Base-by-base conservation (phyloP, 2,888 invertebrate species). In the Diachrysia chrysitis region DNA sequence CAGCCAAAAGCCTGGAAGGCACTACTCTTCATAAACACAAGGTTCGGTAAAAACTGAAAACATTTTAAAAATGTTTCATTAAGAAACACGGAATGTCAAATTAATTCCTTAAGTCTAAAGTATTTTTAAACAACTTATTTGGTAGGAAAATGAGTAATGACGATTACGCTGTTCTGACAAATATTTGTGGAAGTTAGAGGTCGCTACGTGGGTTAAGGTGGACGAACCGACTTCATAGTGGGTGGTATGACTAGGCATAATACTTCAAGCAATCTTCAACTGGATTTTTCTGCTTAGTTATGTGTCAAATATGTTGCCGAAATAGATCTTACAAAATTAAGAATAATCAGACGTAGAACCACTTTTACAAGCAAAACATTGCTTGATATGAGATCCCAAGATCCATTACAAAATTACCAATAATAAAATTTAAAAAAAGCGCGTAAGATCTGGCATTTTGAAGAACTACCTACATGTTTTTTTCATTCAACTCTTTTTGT, bases 201-300 rank as follows among this genome's bases (percentile, higher is more conserved):
- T 64, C 58, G 29, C 12, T 12, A n/a, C 2, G 60, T 55, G 25
- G 62, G 53, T 1, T 32, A 48, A 57, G 54, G 70, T 54, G 10
- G 53, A 42, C 32, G 62, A 42, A 61, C 58, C 19, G 21, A 60
- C 23, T 25, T 48, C 37, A 23, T 54, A 19, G 59, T 73, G 65
- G 64, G 70, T 12, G 19, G 42, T 2, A 10, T 70, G 76, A 75
- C 69, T 25, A 2, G 37, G 32, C 74, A 62, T 21, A 63, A 66
- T 51, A 51, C 56, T 21, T 21, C 51, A 10, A 2, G 25, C 19
- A 21, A 35, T 29, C 58, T 46, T 35, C 19, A 16, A 51, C 53
- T 25, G 10, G 14, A 70, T 57, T 25, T 42, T 61, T 64, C 53
- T 65, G 70, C 64, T 62, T 29, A 9, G 58, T 65, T 21, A 65